A percentile compares a stretch with the other conserved stretches of the same genome.
Conservation (phyloP, 1,140 invertebrate genomes). For the Nomia melanderi region DNA sequence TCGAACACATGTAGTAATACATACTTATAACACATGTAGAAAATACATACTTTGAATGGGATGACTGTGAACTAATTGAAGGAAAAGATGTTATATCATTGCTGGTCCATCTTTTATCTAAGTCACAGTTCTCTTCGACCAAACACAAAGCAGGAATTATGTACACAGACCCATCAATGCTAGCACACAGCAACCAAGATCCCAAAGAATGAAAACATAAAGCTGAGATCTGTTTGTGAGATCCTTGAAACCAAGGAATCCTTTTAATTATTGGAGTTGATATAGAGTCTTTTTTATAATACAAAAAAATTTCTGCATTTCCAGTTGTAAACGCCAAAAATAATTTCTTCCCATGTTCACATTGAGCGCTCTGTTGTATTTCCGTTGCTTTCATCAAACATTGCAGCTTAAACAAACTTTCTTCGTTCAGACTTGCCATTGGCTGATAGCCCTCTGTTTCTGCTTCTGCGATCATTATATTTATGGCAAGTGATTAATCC, state of each 20-base stretch:
- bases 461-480: slow-evolving; percentile 46
- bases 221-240: slow-evolving; percentile 83
- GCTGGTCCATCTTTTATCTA: slow-evolving; percentile 83
- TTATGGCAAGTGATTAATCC: neutral
- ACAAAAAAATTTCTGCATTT: slow-evolving; percentile 74
- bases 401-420: slow-evolving; percentile 76
- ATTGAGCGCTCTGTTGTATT: slow-evolving; percentile 72
- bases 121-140: slow-evolving; percentile 80
- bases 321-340: slow-evolving; percentile 75
- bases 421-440: slow-evolving; percentile 53
- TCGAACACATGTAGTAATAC: neutral
- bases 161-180: slow-evolving; percentile 83
- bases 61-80: slow-evolving; percentile 80
- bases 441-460: slow-evolving; percentile 44
- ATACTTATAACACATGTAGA: slow-evolving; percentile 5
- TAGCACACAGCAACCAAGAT: slow-evolving; percentile 85
- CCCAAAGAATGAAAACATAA: slow-evolving; percentile 87
- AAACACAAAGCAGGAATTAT: slow-evolving; percentile 84
- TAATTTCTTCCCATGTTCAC: slow-evolving; percentile 71
- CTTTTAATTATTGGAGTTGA: slow-evolving; percentile 83
- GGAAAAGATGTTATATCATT: slow-evolving; percentile 81
- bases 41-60: slow-evolving; percentile 80
- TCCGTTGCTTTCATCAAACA: slow-evolving; percentile 77
- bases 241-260: slow-evolving; percentile 85
- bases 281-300: slow-evolving; percentile 71